Base-by-base conservation (phyloP, 2,888 invertebrate genomes). In the Trissolcus japonicus region DNA sequence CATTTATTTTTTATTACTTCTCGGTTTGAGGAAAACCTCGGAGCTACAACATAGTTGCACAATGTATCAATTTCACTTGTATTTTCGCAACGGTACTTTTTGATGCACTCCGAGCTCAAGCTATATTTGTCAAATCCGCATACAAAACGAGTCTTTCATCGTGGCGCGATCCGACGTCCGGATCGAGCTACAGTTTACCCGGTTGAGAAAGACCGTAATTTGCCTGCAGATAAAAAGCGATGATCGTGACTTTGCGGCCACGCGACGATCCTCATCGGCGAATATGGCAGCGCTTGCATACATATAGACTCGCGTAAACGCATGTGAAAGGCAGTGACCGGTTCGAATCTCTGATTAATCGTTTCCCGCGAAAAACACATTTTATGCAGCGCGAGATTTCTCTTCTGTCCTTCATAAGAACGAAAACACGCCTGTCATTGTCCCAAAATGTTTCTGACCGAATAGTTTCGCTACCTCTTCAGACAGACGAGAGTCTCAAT, bases 361-460 rank as follows among this genome's bases (percentile, higher is more conserved):
- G 80, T 76, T 82, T 77, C 81, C 78, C 80, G 82, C 80, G 80
- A 74, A 81, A 81, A 83, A 79, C 79, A 84, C 83, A 83, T 83
- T 83, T 79, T 84, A 83, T 82, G 71, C 69, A 75, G 79, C 82
- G 83, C 79, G 81, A 81, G 82, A 82, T 83, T 83, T 83, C 83
- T 83, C 84, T 82, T 69, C 65, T 65, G 68, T 75, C 60, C 65
- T 55, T 69, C 55, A 66, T 69, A 61, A 14, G 66, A 76, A 25
- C 25, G 4, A 25, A 25, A 25, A 69, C 63, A 59, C 69, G 65
- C 56, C 69, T 69, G 76, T 69, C 63, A 69, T 66, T 76, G 69
- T 69, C 65, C 75, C 4, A 13, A 29, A 62, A 29, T 11, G 35
- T 35, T 35, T 35, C 1, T 35, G 35, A 35, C 35, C 35, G 35